Evolutionary conservation across 1,140 invertebrate species (phyloP), one percentile per base, ranked within the genome.

Genomic region (Zaprionus davidi): DNA sequence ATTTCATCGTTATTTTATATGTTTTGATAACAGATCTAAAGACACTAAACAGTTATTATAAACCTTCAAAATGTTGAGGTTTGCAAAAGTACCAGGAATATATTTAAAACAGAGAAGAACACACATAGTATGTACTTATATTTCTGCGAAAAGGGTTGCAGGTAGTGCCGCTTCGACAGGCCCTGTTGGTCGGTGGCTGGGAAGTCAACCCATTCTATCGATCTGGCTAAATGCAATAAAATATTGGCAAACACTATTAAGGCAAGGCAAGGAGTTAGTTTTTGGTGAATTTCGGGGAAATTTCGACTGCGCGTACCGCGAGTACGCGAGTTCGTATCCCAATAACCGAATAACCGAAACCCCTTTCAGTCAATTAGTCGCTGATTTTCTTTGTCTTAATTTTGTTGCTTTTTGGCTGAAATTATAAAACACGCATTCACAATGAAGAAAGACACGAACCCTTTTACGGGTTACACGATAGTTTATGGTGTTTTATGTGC

Each of bases 351-450:
- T 34, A 34, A 34, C 53, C 12, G 49, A 77, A 77, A 77, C 81
- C 84, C 83, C 84, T 88, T 88, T 88, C 78, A 88, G 84, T 88
- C 84, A 88, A 88, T 88, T 88, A 88, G 84, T 88, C 85, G 85
- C 82, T 86, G 82, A 85, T 85, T 85, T 84, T 86, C 82, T 86
- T 86, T 86, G 75, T 83, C 22, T 26, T 22, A 17, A 24, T 51
- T 63, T 76, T 66, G 56, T 65, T 62, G 71, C 60, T 71, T 71
- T 75, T 75, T 75, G 56, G 73, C 34, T 41, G 60, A 81, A 76
- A 73, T 71, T 67, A 69, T 64, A 80, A 78, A 80, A 66, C 31
- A 71, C 31, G 53, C 44, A 34, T 65, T 53, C 65, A 85, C 82
- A 85, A 85, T 78, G 75, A 65, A 44, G 60, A 44, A 20, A 20